These are phyloP conservation scores for Gavialis gangeticus DNA, from an alignment of 2,113 vertebrate genomes.

Conservation along the genomic window DNA sequence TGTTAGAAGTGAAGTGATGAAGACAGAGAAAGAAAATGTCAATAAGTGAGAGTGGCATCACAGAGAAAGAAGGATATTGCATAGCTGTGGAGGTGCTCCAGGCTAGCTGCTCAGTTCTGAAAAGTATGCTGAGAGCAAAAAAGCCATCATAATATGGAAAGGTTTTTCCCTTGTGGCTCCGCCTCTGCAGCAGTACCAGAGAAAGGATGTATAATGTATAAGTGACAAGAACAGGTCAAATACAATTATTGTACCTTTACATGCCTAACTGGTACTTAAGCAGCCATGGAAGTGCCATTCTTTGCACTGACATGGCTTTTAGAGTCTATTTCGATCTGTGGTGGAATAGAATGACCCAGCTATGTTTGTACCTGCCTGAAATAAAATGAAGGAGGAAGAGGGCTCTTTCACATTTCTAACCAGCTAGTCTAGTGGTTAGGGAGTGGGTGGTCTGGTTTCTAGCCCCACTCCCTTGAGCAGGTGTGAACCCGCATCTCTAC, in stretches of 20 bases:
- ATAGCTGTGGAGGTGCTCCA: neutral
- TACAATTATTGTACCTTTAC: constrained; percentile 14
- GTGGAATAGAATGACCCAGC: too few species aligned
- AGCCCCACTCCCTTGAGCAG: too few species aligned
- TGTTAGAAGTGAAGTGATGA: neutral
- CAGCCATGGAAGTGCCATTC: too few species aligned
- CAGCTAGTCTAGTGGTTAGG: too few species aligned
- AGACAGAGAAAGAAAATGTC: neutral
- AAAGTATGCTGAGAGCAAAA: neutral
- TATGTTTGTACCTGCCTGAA: too few species aligned
- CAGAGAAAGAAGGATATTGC: neutral
- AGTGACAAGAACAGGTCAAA: constrained; percentile 12
- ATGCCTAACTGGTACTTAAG: neutral
- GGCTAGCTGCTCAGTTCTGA: neutral
- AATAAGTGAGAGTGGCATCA: neutral
- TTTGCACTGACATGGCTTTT: too few species aligned
- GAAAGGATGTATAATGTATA: rapidly evolving
- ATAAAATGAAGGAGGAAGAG: too few species aligned
- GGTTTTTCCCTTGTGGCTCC: neutral
- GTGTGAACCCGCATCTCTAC: too few species aligned
- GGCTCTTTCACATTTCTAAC: too few species aligned
- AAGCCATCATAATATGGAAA: neutral
- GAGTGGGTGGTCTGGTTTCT: too few species aligned
- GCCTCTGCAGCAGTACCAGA: neutral
- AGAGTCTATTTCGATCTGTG: too few species aligned